Evolutionary conservation across 2,113 vertebrate species (phyloP), one percentile per base, ranked within the genome.

Genomic region (Triplophysa rosa): DNA sequence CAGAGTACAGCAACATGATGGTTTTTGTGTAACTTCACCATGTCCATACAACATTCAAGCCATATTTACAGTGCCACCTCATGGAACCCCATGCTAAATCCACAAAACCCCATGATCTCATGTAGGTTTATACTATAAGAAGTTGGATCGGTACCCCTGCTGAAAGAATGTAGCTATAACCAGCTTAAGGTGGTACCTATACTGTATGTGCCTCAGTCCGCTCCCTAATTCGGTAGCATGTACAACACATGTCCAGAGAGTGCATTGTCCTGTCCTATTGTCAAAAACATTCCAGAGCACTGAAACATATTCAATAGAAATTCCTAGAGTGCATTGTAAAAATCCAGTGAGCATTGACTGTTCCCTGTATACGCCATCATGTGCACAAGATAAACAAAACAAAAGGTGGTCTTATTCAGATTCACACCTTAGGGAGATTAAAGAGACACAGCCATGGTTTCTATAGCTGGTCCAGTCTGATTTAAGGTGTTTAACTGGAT

Each of bases 11-110:
- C 29, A 23, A 14, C 69, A 17, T 19, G 7, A 6, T 37, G 21
- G 1, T 16, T 73, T 23, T 59, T 72, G 69, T 72, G 2, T 23
- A 29, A 40, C 8, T 4, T 72, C 21, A 59, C 58, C 72, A 62
- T 21, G 2, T 21, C 72, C 59, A 42, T 61, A 47, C 71, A 62
- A 42, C 71, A 73, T 61, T 73, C 21, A 74, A 74, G 72, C 56
- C 56, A 71, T 73, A 54, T 61, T 24, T 54, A 62, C 37, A 59
- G n/a, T 61, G 16, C 58, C 58, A 47, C 58, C 37, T 63, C 21
- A 58, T n/a, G 19, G 16, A 54, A 8, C 7, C 54, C 17, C 54
- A 74, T 61, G 23, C 23, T 11, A 61, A 73, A n/a, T 63, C 58
- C 40, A 29, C 40, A 13, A 26, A 74, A 63, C 9, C 1, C 9